Base-by-base conservation (phyloP, 23 tunicate genomes). In the Halocynthia roretzi region DNA sequence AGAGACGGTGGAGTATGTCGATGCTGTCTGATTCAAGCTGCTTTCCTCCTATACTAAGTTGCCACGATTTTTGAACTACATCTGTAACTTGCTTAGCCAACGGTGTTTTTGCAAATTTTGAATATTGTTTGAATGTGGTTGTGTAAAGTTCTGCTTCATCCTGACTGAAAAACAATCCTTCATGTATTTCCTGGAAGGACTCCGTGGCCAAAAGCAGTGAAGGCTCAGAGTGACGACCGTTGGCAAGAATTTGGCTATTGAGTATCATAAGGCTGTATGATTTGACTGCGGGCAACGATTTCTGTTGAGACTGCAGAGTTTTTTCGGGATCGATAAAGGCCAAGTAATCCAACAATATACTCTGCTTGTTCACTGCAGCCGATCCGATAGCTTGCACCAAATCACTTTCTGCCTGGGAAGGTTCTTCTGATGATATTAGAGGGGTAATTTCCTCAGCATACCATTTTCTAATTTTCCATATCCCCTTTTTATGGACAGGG, bases 181-280 rank as follows among this genome's bases (percentile, higher is more conserved):
- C 96, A 50, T 84, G 85, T 15, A 89, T 58, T 70, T 88, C 88
- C 62, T 83, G 96, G 57, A 61, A 89, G 0, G 88, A 88, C 19
- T 70, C 62, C 6, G 82, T 80, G 9, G 88, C 53, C n/a, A 74
- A 44, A 20, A 82, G 52, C 71, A 83, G 64, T n/a, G 44, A 68
- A 22, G 75, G 62, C 44, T 62, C 57, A 53, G 50, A 10, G 0
- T 48, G 44, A 8, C n/a, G 14, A 51, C 50, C 48, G 18, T 40
- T 9, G 2, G 54, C 17, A 61, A 11, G 15, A 76, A 12, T 14
- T 18, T 23, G 53, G 15, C 65, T 79, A 23, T 48, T 20, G 11
- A 57, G 12, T 21, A 62, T 31, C 76, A 87, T 56, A 73, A 87
- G 44, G 23, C 71, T 61, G 56, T 87, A 87, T 7, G 80, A 68